These are phyloP conservation scores for Cossypha niveicapilla DNA, from an alignment of 2,797 vertebrate species.

Conservation along the genomic window DNA sequence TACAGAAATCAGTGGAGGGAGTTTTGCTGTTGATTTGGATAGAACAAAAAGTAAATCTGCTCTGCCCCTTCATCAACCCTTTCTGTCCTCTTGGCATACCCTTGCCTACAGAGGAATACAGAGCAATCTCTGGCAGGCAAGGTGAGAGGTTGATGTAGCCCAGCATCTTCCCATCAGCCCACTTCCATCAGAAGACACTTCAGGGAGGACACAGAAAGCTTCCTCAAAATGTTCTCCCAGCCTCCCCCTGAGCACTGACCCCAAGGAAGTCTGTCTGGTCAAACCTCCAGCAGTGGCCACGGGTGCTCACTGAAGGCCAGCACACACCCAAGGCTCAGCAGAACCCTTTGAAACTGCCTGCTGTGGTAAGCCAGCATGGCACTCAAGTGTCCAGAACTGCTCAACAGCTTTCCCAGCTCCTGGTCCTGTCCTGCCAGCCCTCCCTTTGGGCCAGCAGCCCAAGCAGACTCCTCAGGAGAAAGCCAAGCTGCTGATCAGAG, in stretches of 20 bases:
- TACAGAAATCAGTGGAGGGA: not conserved
- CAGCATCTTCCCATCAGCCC: not conserved
- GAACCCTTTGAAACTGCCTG: not conserved
- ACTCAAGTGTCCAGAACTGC: not conserved
- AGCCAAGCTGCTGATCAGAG: not conserved
- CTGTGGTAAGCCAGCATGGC: not conserved
- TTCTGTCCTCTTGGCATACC: not conserved
- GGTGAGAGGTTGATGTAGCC: not conserved
- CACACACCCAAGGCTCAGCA: not conserved
- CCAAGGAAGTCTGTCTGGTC: not conserved
- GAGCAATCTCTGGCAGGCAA: not conserved
- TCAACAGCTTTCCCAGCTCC: not conserved
- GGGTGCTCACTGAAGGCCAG: not conserved
- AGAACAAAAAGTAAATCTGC: not conserved
- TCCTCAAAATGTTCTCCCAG: not conserved
- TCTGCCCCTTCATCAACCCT: not conserved
- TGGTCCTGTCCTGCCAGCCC: not conserved
- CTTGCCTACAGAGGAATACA: not conserved
- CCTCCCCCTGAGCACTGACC: accelerated
- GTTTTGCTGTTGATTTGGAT: not conserved
- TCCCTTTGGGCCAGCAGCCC: not conserved
- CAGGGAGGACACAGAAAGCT: not conserved
- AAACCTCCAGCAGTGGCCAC: not conserved
- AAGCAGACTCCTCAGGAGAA: not conserved
- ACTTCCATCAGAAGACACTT: not conserved